phyloP scores from a whole-genome alignment of 1,140 invertebrate species.

The Diachasmimorpha longicaudata region DNA sequence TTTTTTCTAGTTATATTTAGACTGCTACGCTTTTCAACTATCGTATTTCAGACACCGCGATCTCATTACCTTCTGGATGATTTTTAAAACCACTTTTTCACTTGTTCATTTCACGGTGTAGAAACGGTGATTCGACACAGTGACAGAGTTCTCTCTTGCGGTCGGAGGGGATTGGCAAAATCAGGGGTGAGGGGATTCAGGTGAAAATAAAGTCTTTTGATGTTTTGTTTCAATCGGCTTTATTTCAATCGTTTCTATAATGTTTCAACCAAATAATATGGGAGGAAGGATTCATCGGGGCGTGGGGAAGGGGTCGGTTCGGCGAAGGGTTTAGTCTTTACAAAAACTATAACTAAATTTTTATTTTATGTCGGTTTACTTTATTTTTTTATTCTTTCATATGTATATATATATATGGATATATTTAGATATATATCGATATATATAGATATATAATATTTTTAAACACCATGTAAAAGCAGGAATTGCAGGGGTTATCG shows the following conservation, averaged over 20 bases:
- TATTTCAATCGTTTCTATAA: constrained; percentile 31
- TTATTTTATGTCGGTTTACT: neutral
- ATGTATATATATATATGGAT: constrained; percentile 43
- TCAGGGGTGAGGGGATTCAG: neutral
- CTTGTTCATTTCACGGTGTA: neutral
- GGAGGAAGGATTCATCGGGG: constrained; percentile 43
- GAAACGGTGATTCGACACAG: constrained; percentile 1
- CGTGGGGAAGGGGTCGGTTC: constrained; percentile 40
- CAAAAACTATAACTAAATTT: constrained; percentile 55
- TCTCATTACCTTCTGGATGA: neutral
- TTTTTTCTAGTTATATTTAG: no score
- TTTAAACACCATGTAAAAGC: constrained; percentile 45
- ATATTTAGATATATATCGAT: neutral
- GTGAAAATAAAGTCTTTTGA: neutral
- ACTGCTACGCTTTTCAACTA: neutral
- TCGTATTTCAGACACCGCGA: constrained; percentile 12
- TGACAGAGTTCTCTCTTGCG: constrained; percentile 10
- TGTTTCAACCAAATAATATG: constrained; percentile 44
- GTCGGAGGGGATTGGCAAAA: neutral
- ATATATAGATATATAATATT: constrained; percentile 22
- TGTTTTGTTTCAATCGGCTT: constrained; percentile 38
- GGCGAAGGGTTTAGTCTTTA: constrained; percentile 23
- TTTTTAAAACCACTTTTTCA: neutral
- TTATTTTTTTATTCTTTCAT: constrained; percentile 1
- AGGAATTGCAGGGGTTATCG: constrained; percentile 37